These are phyloP conservation scores for Montifringilla adamsi DNA, from an alignment of 2,113 vertebrate genomes.

Conservation along the genomic window DNA sequence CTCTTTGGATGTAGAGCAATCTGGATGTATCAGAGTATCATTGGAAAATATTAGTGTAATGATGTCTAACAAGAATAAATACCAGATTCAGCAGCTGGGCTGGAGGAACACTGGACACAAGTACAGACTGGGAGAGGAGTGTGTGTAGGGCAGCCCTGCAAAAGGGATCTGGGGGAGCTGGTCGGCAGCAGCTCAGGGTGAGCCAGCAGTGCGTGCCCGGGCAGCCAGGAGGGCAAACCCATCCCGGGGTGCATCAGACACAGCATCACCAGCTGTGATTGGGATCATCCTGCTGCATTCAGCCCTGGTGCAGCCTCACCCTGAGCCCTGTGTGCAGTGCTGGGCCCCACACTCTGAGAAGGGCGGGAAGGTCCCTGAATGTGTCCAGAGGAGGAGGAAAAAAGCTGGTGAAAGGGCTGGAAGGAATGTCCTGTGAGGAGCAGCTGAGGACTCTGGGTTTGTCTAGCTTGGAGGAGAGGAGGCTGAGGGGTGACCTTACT, in stretches of 20 bases:
- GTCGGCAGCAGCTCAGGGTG: background rate
- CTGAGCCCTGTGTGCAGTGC: background rate
- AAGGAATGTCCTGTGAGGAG: background rate
- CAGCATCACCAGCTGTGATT: background rate
- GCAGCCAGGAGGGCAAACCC: background rate
- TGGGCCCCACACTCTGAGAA: background rate
- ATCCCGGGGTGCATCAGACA: background rate
- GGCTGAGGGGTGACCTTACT: background rate
- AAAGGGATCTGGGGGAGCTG: background rate
- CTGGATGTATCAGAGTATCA: background rate
- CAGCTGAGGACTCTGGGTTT: background rate
- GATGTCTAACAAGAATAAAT: background rate
- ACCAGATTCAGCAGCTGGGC: background rate
- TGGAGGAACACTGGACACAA: background rate
- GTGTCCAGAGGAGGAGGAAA: no score
- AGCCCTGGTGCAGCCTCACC: fast-evolving
- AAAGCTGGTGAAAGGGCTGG: background rate
- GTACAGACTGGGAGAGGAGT: background rate
- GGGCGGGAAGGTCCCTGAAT: background rate
- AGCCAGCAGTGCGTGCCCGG: background rate
- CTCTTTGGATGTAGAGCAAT: background rate
- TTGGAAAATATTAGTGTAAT: background rate
- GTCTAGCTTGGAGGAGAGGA: background rate
- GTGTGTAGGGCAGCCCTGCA: background rate
- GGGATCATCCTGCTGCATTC: background rate